phyloP scores from a whole-genome alignment of 37 sponge, comb jelly and placozoan species.

The Tethya wilhelma region DNA sequence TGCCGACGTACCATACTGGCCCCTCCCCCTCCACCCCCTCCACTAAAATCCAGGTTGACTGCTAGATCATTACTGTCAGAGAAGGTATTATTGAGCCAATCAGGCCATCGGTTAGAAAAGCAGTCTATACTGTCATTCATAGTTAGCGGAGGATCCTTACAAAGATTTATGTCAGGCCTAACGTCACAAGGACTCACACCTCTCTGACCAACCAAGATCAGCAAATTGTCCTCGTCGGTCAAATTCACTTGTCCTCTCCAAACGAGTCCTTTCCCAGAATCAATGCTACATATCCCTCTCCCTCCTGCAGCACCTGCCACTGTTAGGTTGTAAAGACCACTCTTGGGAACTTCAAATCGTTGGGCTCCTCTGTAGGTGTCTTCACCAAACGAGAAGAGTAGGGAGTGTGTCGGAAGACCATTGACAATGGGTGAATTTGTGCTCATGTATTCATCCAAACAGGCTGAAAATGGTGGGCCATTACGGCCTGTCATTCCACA shows the following conservation, averaged over 20 bases:
- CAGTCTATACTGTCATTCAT: constrained; percentile 9
- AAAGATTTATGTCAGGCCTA: neutral
- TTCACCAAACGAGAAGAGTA: neutral
- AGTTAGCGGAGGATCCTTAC: neutral
- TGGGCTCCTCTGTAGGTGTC: constrained; percentile 44
- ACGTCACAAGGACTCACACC: constrained; percentile 53
- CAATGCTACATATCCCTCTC: constrained; percentile 44
- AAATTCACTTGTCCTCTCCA: constrained; percentile 1
- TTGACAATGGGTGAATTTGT: neutral
- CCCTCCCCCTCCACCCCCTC: constrained; percentile 72
- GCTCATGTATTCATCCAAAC: constrained; percentile 7
- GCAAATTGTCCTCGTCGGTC: constrained; percentile 4
- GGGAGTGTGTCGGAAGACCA: too few relatives aligned
- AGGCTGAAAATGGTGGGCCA: constrained; percentile 32
- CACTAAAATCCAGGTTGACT: constrained; percentile 3
- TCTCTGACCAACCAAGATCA: constrained; percentile 55
- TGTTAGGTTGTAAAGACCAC: constrained; percentile 53
- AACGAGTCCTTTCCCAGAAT: constrained; percentile 22
- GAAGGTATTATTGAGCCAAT: neutral
- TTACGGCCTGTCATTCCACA: constrained; percentile 26
- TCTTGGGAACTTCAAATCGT: constrained; percentile 37
- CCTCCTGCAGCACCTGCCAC: constrained; percentile 72
- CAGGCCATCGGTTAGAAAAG: neutral
- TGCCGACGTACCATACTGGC: constrained; percentile 43
- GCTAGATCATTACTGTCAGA: neutral